Conservation (phyloP, 1,140 invertebrate genomes). For the Ceratosolen fusciceps region DNA sequence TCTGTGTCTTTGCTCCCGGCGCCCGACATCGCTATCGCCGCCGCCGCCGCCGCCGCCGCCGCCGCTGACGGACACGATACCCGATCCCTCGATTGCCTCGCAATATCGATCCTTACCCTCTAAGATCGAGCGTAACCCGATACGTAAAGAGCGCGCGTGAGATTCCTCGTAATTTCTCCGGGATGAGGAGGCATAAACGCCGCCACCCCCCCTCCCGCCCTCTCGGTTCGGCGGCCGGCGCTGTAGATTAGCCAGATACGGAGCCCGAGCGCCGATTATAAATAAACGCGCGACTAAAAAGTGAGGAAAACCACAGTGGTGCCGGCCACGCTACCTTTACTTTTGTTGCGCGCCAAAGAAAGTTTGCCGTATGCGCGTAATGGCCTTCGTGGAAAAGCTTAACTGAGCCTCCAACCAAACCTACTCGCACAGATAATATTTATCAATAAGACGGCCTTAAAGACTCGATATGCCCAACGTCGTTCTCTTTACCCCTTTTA, state of each 20-base stretch:
- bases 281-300: constrained; percentile 4
- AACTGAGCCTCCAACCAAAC: neutral
- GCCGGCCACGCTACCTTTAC: neutral
- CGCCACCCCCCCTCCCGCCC: neutral
- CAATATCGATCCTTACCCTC: constrained; percentile 47
- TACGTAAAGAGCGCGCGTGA: constrained; percentile 32
- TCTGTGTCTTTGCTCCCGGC: neutral
- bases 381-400: neutral
- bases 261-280: constrained; percentile 8
- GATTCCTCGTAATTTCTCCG: constrained; percentile 37
- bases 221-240: no score
- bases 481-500: no score
- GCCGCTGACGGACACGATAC: constrained; percentile 25
- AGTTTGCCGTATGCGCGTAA: neutral
- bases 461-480: no score
- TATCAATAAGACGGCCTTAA: no score
- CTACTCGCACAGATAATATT: no score
- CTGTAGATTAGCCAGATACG: no score
- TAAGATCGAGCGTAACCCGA: constrained; percentile 38
- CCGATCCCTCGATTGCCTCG: constrained; percentile 42
- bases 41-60: neutral
- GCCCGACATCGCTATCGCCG: neutral
- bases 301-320: neutral
- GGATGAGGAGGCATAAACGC: constrained; percentile 18
- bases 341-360: constrained; percentile 5